Evolutionary conservation across 2,113 vertebrate genomes (phyloP).

Genomic region (Neopipo cinnamomea): DNA sequence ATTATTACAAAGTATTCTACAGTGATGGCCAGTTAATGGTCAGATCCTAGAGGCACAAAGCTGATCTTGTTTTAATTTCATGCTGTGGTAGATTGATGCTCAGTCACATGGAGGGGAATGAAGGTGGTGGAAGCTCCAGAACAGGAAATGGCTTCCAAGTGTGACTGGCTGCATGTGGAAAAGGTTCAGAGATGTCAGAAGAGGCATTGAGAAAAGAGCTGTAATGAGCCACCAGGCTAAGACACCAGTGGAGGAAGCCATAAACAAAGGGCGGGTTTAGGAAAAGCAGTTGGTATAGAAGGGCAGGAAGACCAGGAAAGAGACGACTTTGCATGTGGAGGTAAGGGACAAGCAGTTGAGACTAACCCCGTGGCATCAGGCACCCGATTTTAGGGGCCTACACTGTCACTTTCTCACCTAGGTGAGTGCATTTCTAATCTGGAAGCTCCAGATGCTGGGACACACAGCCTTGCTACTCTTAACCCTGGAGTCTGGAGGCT

Average conservation of each 20-base stretch:
- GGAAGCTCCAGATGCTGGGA: background rate
- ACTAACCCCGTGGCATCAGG: too few species aligned
- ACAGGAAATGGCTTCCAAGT: background rate
- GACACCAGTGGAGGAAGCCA: background rate
- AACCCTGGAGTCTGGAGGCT: background rate
- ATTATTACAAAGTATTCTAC: background rate
- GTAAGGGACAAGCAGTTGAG: background rate
- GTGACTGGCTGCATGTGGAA: background rate
- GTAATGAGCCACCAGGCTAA: background rate
- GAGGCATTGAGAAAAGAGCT: background rate
- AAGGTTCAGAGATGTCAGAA: background rate
- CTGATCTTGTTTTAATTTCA: background rate
- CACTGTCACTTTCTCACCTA: background rate
- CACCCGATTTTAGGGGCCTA: background rate
- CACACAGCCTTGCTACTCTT: background rate
- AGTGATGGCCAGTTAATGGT: background rate
- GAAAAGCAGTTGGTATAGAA: background rate
- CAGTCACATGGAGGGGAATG: background rate
- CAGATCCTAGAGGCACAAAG: background rate
- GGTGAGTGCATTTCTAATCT: background rate
- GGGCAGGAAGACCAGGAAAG: background rate
- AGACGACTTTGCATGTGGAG: background rate
- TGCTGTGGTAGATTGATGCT: background rate
- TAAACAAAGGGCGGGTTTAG: background rate
- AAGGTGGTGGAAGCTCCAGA: background rate